Percentiles rank a stretch among this genome's conserved stretches.
phyloP scores from a whole-genome alignment of 2,888 invertebrate genomes.

The Idaea straminata region DNA sequence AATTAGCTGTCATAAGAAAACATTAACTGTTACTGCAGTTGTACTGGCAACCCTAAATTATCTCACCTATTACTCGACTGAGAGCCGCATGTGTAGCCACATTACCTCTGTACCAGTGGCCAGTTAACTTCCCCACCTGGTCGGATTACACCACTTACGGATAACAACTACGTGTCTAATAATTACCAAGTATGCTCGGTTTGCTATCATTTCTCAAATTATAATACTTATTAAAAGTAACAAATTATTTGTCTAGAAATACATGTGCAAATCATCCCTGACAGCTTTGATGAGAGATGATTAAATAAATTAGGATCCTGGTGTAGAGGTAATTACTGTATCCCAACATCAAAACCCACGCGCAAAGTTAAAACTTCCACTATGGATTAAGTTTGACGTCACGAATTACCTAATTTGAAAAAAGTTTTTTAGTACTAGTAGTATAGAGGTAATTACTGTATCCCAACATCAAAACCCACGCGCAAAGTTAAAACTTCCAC shows the following conservation, averaged over 20 bases:
- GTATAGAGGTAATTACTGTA: too few species aligned
- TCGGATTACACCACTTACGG: constrained; percentile 56
- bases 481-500: too few species aligned
- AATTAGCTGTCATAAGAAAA: too few species aligned
- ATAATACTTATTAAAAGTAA: neutral
- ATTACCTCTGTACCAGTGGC: constrained; percentile 38
- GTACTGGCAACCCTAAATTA: constrained; percentile 38
- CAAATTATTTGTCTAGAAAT: neutral
- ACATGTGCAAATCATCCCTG: neutral
- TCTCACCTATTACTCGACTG: constrained; percentile 53
- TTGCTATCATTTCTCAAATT: neutral
- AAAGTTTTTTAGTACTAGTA: too few species aligned
- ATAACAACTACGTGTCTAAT: neutral
- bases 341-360: too few species aligned
- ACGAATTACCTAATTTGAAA: too few species aligned
- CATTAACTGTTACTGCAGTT: constrained; percentile 8
- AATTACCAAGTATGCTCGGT: neutral
- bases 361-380: too few species aligned
- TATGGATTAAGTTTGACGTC: too few species aligned
- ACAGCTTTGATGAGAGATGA: neutral
- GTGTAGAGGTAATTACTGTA: too few species aligned
- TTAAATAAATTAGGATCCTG: neutral
- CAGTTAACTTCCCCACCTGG: constrained; percentile 51
- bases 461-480: too few species aligned
- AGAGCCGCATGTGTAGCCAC: constrained; percentile 40